phyloP scores from a whole-genome alignment of 2,888 invertebrate genomes.

The Drosophila emarginata region DNA sequence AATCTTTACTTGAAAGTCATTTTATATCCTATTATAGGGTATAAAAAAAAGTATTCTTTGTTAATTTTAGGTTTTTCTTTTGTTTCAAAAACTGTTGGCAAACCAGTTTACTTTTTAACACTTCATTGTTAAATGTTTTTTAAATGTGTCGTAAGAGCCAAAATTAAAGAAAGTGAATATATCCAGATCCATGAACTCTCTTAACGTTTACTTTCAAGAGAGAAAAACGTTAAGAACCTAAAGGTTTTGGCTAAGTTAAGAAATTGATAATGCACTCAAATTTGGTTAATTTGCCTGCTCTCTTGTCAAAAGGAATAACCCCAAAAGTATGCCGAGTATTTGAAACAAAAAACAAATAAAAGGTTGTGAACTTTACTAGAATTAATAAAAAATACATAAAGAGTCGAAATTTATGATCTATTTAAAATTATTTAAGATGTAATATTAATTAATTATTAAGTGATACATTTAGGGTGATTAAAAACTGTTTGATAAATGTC shows the following conservation, averaged over 20 bases:
- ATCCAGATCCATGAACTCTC: neutral
- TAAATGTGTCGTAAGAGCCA: neutral
- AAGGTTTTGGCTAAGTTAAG: neutral
- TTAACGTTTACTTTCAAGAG: neutral
- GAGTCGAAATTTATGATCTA: too few relatives aligned
- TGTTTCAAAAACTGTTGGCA: neutral
- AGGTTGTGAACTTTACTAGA: neutral
- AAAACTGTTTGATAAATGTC: too few relatives aligned
- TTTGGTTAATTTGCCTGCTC: neutral
- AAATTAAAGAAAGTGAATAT: neutral
- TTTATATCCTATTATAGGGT: too few relatives aligned
- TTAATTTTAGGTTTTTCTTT: neutral
- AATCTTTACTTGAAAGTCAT: too few relatives aligned
- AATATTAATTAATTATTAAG: too few relatives aligned
- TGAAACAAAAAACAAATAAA: neutral
- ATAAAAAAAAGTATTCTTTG: too few relatives aligned
- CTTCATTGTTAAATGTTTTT: neutral
- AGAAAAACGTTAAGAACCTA: too few relatives aligned
- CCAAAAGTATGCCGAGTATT: neutral
- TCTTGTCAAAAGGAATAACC: neutral
- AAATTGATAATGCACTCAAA: neutral
- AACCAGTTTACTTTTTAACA: slow-evolving; percentile 2
- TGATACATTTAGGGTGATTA: too few relatives aligned
- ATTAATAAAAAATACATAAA: too few relatives aligned
- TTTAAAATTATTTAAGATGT: too few relatives aligned